Evolutionary conservation across 2,888 invertebrate genomes (phyloP), one percentile per base, ranked within the genome.

Genomic region (Clepsis dumicolana): DNA sequence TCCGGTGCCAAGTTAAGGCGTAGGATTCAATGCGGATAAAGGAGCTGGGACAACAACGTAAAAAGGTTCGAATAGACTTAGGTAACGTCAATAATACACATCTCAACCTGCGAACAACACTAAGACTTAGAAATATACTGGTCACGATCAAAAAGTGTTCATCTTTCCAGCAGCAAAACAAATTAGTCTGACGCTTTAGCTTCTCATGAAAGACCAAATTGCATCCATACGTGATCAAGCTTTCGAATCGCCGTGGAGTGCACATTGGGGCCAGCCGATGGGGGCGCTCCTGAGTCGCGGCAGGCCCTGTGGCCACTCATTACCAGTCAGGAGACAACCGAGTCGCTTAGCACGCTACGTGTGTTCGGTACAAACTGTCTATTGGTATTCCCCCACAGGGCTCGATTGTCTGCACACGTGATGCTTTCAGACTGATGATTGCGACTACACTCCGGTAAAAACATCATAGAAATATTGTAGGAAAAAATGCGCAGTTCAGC

Each of bases 381-480:
- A 85, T 88, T 85, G 79, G 79, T 85, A 89, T 86, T 86, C 86
- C 72, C 74, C 71, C 74, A 74, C 75, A 74, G 73, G 69, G 71
- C 72, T 71, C 78, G 78, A 83, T 84, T 82, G 82, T 76, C 81
- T 65, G 69, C 75, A 85, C 73, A 81, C 83, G 77, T 69, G 78
- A 77, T 65, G 73, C 70, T 80, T 77, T 74, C 71, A 50, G 67
- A 63, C 67, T 67, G 27, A 63, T 24, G 62, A 67, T 67, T 67
- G 50, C 60, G 21, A 50, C 52, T 62, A 35, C 24, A 38, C n/a
- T n/a, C n/a, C 65, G 44, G 41, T 14, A 27, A 18, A 4, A 21
- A 21, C 21, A 48, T 4, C 4, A 48, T 12, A 48, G 4, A 24
- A 21, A 21, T 21, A 50, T 57, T 38, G 5, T 24, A 14, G 25